Percentiles rank a stretch among this genome's conserved stretches.
Conservation (phyloP, 2,113 vertebrate genomes). For the Prunella fulvescens region DNA sequence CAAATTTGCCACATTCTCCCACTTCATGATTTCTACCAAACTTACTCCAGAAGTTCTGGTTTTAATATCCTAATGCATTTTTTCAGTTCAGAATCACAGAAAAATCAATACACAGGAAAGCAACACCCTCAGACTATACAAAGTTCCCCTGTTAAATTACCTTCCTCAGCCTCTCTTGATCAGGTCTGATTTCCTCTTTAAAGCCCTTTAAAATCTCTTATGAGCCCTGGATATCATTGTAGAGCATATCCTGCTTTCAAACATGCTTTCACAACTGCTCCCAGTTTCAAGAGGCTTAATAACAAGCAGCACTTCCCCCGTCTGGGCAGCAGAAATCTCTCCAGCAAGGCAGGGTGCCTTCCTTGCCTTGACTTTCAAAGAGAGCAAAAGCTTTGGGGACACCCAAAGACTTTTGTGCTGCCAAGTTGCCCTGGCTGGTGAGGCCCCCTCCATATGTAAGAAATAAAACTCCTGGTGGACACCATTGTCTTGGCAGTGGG, state of each 20-base stretch:
- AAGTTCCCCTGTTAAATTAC: conserved; percentile 24
- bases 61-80: conserved; percentile 51
- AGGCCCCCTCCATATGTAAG: neutral
- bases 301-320: conserved; percentile 43
- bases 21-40: conserved; percentile 61
- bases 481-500: neutral
- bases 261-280: conserved; percentile 34
- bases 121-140: neutral
- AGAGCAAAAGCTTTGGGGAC: neutral
- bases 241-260: conserved; percentile 52
- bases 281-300: conserved; percentile 33
- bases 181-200: conserved; percentile 53
- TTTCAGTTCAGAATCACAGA: conserved; percentile 35
- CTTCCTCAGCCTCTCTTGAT: neutral
- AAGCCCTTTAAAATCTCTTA: conserved; percentile 42
- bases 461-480: neutral
- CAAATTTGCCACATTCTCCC: conserved; percentile 54
- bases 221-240: conserved; percentile 29
- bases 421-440: neutral
- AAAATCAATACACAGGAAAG: conserved; percentile 40
- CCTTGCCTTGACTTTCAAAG: conserved; percentile 51
- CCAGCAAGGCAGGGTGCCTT: conserved; percentile 38
- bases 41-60: conserved; percentile 58
- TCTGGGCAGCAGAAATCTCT: conserved; percentile 49
- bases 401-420: neutral